phyloP scores from a whole-genome alignment of 2,888 invertebrate genomes.

The Blera fallax region DNA sequence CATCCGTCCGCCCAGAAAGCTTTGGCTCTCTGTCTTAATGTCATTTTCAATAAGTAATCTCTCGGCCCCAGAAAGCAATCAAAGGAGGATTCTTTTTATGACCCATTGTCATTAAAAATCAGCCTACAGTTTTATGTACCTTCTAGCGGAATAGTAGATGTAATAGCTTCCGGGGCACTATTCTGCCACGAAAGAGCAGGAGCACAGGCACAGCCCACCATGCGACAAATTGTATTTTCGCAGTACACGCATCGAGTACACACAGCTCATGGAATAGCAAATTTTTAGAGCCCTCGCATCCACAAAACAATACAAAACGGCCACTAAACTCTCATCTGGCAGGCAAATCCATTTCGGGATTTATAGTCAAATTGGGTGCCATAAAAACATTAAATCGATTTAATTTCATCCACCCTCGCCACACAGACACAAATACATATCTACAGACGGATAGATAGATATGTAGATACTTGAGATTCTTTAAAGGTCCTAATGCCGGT shows the following conservation, averaged over 20 bases:
- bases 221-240: conserved; percentile 60
- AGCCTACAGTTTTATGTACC: conserved; percentile 62
- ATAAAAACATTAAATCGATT: conserved; percentile 71
- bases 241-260: neutral
- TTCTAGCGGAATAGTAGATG: conserved; percentile 27
- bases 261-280: conserved; percentile 3
- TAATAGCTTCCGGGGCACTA: conserved; percentile 57
- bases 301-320: conserved; percentile 3
- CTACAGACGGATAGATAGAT: neutral
- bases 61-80: conserved; percentile 56
- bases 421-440: neutral
- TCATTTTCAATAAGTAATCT: conserved; percentile 66
- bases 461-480: conserved; percentile 22
- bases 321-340: conserved; percentile 63
- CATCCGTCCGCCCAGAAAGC: neutral
- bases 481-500: conserved; percentile 61
- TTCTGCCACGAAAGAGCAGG: neutral
- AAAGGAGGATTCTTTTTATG: conserved; percentile 64
- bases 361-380: conserved; percentile 69
- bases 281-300: conserved; percentile 13
- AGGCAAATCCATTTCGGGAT: conserved; percentile 66
- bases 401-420: conserved; percentile 38
- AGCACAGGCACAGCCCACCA: neutral
- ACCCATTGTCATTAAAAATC: conserved; percentile 67
- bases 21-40: conserved; percentile 30